These are phyloP conservation scores for Anodontia alba DNA, from an alignment of 2,888 invertebrate species.

Conservation along the genomic window DNA sequence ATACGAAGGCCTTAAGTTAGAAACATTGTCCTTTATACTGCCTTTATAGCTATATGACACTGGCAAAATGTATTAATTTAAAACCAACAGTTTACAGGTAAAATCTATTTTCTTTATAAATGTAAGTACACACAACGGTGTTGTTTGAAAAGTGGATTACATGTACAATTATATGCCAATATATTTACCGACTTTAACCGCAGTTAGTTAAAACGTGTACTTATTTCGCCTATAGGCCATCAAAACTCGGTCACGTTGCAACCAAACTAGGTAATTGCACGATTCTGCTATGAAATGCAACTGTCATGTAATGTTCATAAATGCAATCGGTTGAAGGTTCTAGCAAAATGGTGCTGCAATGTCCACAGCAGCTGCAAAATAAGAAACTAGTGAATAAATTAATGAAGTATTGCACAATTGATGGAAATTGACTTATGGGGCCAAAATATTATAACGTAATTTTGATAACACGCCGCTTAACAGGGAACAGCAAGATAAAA, in stretches of 20 bases:
- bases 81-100: no score
- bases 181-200: neutral
- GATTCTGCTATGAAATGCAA: neutral
- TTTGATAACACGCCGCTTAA: neutral
- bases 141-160: no score
- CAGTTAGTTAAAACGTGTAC: conserved; percentile 4
- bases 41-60: no score
- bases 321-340: neutral
- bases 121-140: no score
- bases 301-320: neutral
- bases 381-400: neutral
- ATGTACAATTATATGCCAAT: no score
- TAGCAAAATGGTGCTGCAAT: neutral
- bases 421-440: neutral
- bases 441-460: neutral
- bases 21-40: no score
- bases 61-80: no score
- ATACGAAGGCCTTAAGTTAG: no score
- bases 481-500: neutral
- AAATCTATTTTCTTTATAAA: no score
- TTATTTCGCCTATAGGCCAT: neutral
- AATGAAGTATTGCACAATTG: neutral
- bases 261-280: no score
- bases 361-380: neutral
- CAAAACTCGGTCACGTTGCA: conserved; percentile 9